Conservation (phyloP, 2,888 invertebrate genomes). For the Alloscopus bannaensis region DNA sequence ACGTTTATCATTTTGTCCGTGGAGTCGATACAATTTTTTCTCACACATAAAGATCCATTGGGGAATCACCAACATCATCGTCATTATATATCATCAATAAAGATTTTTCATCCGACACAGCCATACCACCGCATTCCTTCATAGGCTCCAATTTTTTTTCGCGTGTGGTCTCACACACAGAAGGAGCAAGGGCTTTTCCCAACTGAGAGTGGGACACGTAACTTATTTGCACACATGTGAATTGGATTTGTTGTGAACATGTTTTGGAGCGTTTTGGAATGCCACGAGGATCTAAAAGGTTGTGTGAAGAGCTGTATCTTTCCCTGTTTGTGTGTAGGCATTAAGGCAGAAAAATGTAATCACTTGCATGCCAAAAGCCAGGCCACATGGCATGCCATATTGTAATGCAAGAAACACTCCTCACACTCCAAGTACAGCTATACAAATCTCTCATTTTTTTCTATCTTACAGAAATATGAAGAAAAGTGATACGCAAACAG, state of each 20-base stretch:
- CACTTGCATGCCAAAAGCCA: too few relatives aligned
- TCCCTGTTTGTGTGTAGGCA: too few relatives aligned
- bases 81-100: constrained; percentile 36
- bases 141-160: constrained; percentile 2
- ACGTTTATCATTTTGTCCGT: constrained; percentile 43
- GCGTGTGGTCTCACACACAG: background rate
- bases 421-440: constrained; percentile 33
- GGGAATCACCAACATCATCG: constrained; percentile 44
- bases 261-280: too few relatives aligned
- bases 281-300: too few relatives aligned
- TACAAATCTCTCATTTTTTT: too few relatives aligned
- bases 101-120: constrained; percentile 20
- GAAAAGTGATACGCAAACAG: constrained; percentile 3
- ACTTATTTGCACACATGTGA: too few relatives aligned
- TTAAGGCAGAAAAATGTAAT: too few relatives aligned
- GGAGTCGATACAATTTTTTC: constrained; percentile 45
- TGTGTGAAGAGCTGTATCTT: too few relatives aligned
- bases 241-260: too few relatives aligned
- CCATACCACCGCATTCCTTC: constrained; percentile 27
- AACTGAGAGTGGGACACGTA: too few relatives aligned
- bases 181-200: constrained; percentile 55
- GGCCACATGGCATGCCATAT: constrained; percentile 2
- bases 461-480: constrained; percentile 11
- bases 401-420: too few relatives aligned
- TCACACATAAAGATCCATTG: constrained; percentile 23